These are phyloP conservation scores for Junco hyemalis DNA, from an alignment of 2,113 vertebrate species.

Conservation along the genomic window DNA sequence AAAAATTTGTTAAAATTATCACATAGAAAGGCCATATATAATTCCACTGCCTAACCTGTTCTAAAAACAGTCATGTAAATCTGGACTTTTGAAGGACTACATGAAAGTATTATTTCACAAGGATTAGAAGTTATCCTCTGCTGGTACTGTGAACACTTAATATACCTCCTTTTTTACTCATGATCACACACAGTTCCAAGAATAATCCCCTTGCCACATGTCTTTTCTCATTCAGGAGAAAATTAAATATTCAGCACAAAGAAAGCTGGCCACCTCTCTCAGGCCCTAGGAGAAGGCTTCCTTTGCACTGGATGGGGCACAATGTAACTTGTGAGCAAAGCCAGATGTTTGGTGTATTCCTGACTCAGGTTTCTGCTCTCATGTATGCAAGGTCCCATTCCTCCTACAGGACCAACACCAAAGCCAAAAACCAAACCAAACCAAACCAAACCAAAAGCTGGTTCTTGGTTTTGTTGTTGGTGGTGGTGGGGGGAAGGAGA, in stretches of 20 bases:
- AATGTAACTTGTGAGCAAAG: not conserved
- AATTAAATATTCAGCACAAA: not conserved
- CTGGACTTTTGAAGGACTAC: not conserved
- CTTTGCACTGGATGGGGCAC: not conserved
- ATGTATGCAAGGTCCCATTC: not conserved
- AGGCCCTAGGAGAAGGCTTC: not conserved
- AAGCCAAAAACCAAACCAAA: not conserved
- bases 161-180: not conserved
- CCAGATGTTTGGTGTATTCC: not conserved
- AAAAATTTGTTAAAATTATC: not conserved
- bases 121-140: not conserved
- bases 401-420: not conserved
- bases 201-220: not conserved
- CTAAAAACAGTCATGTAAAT: not conserved
- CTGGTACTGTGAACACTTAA: not conserved
- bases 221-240: not conserved
- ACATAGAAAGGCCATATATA: not conserved
- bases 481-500: not conserved
- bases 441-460: not conserved
- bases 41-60: not conserved
- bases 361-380: not conserved
- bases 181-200: not conserved
- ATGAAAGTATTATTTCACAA: not conserved
- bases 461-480: not conserved
- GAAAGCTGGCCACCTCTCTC: not conserved